Base-by-base conservation (phyloP, 2,888 invertebrate genomes). In the Tuberolachnus salignus region DNA sequence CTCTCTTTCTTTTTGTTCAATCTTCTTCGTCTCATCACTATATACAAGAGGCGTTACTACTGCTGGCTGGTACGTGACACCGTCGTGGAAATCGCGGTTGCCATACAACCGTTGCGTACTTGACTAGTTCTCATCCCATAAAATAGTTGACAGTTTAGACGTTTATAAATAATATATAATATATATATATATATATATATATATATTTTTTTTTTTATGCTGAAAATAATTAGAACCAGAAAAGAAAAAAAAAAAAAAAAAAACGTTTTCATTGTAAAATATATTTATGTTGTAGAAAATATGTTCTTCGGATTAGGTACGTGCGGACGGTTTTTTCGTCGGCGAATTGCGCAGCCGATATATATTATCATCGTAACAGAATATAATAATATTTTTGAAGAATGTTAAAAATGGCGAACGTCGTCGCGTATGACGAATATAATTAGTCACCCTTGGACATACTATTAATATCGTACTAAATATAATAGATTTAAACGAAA, bases 71-170 rank as follows among this genome's bases (percentile, higher is more conserved):
- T 59, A 69, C 67, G 51, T 69, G 78, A 78, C 67, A 78, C 78
- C 69, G 78, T 21, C 8, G 6, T 59, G 57, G 51, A 78, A 78
- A 78, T 75, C 75, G 66, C 75, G 66, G 57, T 78, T 59, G 67
- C 69, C 23, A 55, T 16, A 13, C 42, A 57, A 75, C 75, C 75
- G 66, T 66, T 64, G 51, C 49, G 61, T n/a, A 51, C 59, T 61
- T 63, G 14, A 59, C 59, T 61, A 69, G 67, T 26, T 51, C 49
- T 51, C 61, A 49, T 61, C 49, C 19, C 26, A 34, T 19, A 49
- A 19, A 49, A 19, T 19, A 34, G 49, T 55, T 71, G 70, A 57
- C 70, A 57, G 70, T 61, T 73, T 19, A 42, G 61, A 51, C 51
- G 21, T 51, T 11, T 59, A 46, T 67, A 21, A 26, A n/a, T 64